Evolutionary conservation across 1,140 invertebrate genomes (phyloP).

Genomic region (Listronotus oregonensis): DNA sequence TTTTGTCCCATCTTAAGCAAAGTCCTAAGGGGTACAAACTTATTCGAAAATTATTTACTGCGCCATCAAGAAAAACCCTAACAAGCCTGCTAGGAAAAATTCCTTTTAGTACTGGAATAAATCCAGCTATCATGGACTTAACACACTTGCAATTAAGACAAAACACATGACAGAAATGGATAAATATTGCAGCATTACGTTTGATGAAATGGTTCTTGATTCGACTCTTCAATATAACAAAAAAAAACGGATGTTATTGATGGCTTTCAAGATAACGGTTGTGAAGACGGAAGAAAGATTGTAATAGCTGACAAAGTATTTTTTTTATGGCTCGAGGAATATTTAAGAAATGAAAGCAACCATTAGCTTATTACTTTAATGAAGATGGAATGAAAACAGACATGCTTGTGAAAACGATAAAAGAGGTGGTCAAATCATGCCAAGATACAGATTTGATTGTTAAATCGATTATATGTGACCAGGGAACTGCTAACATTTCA

Average conservation of each 20-base stretch:
- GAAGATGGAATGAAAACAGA: too few relatives aligned
- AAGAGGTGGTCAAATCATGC: conserved; percentile 25
- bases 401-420: conserved; percentile 3
- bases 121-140: conserved; percentile 31
- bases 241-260: conserved; percentile 36
- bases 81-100: conserved; percentile 28
- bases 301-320: conserved; percentile 22
- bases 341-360: conserved; percentile 31
- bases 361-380: conserved; percentile 6
- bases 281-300: background rate
- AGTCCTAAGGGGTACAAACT: conserved; percentile 36
- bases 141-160: conserved; percentile 22
- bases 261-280: conserved; percentile 28
- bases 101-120: conserved; percentile 37
- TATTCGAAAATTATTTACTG: conserved; percentile 31
- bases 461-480: too few relatives aligned
- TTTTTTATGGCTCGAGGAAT: conserved; percentile 27
- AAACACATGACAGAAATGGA: conserved; percentile 32
- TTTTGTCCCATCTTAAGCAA: conserved; percentile 37
- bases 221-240: conserved; percentile 37
- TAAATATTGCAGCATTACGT: conserved; percentile 42
- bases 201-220: conserved; percentile 49
- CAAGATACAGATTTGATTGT: background rate
- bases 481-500: too few relatives aligned
- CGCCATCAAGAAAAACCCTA: conserved; percentile 37